These are phyloP conservation scores for Antheraea pernyi DNA, from an alignment of 1,140 invertebrate genomes.

Conservation along the genomic window DNA sequence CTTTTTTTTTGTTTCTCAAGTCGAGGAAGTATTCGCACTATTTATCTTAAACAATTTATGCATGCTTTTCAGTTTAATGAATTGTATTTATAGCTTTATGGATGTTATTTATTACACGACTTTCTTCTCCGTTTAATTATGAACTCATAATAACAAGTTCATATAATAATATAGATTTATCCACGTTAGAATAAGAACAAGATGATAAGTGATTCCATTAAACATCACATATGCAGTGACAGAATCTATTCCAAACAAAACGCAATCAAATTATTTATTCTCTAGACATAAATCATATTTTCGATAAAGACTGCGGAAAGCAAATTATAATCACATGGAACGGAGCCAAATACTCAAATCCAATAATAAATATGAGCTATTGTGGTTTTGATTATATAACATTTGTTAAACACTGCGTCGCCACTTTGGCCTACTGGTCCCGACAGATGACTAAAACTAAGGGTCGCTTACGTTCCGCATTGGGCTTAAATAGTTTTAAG, in stretches of 20 bases:
- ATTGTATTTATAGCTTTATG: neutral
- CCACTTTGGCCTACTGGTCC: neutral
- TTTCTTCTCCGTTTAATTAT: neutral
- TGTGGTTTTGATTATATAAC: constrained; percentile 24
- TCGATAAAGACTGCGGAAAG: constrained; percentile 26
- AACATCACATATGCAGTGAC: neutral
- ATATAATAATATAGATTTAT: neutral
- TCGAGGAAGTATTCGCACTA: neutral
- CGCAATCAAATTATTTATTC: constrained; percentile 7
- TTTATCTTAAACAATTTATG: neutral
- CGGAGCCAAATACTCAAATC: constrained; percentile 44
- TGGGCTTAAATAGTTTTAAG: too few species aligned
- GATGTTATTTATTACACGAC: too few species aligned
- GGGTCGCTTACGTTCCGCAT: too few species aligned
- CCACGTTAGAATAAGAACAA: too few species aligned
- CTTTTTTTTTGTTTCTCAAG: neutral
- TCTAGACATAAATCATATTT: constrained; percentile 23
- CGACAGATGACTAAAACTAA: neutral
- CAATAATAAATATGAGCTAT: constrained; percentile 55
- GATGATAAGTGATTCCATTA: neutral
- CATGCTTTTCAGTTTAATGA: neutral
- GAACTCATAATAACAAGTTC: neutral
- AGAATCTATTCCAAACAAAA: neutral
- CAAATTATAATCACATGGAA: constrained; percentile 52
- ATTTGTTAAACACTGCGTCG: neutral